phyloP scores from a whole-genome alignment of 2,797 vertebrate genomes.

The Rhinophrynus dorsalis region DNA sequence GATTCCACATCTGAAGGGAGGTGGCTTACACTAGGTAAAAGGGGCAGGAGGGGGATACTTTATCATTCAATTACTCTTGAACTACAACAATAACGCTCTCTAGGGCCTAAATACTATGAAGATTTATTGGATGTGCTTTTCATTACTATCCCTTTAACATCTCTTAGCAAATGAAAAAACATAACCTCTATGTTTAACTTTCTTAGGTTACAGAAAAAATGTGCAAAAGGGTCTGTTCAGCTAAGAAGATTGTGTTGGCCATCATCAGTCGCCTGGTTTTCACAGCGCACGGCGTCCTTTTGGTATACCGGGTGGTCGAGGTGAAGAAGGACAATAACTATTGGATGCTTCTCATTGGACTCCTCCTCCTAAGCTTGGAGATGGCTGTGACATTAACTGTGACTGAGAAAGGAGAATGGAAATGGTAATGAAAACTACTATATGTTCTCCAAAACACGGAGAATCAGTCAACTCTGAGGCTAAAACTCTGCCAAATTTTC shows the following conservation, averaged over 20 bases:
- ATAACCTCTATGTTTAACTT: too few relatives aligned
- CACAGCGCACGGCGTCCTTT: conserved; percentile 65
- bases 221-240: neutral
- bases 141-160: too few relatives aligned
- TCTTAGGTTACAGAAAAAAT: neutral
- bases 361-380: conserved; percentile 70
- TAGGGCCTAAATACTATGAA: too few relatives aligned
- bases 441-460: neutral
- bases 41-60: too few relatives aligned
- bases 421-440: conserved; percentile 65
- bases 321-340: conserved; percentile 62
- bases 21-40: too few relatives aligned
- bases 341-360: conserved; percentile 69
- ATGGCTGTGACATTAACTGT: conserved; percentile 70
- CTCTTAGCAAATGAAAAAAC: too few relatives aligned
- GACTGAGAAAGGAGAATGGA: conserved; percentile 74
- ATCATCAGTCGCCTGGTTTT: conserved; percentile 73
- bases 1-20: too few relatives aligned
- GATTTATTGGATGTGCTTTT: too few relatives aligned
- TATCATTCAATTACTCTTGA: too few relatives aligned
- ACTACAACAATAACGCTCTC: too few relatives aligned
- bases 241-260: conserved; percentile 61
- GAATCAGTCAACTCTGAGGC: too few relatives aligned
- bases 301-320: conserved; percentile 65
- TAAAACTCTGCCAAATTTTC: too few relatives aligned